Evolutionary conservation across 2,797 vertebrate genomes (phyloP), one percentile per base, ranked within the genome.

Genomic region (Mormyrops boulengeri): DNA sequence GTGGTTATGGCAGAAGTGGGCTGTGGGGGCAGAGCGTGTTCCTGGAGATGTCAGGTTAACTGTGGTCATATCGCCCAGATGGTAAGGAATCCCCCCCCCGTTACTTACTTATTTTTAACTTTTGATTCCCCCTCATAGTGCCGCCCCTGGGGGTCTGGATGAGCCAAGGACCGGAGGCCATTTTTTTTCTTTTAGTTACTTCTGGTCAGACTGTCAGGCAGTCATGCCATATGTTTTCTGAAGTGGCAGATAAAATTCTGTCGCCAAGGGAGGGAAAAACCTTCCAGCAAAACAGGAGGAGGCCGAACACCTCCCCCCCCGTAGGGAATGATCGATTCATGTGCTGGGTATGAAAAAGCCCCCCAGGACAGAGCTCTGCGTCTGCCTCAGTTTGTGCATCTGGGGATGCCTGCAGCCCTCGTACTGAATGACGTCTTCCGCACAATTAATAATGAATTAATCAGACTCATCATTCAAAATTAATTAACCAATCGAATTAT

Each of bases 201-300:
- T 34, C 11, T 86, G 26, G 19, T 34, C 50, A 85, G 53, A 89
- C 34, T 52, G 38, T 85, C 77, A 38, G 88, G 38, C 53, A 47
- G 12, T 53, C 34, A 55, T n/a, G n/a, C 44, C 52, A 49, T 52
- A 85, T 85, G 77, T 49, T 26, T 55, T 85, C 19, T 26, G 49
- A 34, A 26, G 34, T 19, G 14, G 22, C 34, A 34, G 53, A 89
- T 89, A 82, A 85, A 89, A 85, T 60, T 85, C 19, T 85, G n/a
- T 44, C 30, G 4, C 14, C 50, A 41, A 41, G 44, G 44, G 55
- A 47, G 12, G 3, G 26, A 55, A 86, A 30, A 86, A 55, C 47
- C 85, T 55, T 47, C 34, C 88, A 85, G 55, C 8, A 86, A 88
- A 89, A 89, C 57, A 52, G 52, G 34, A 82, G 52, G 85, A 47